These are phyloP conservation scores for Argya squamiceps DNA, from an alignment of 2,797 vertebrate species.

Conservation along the genomic window DNA sequence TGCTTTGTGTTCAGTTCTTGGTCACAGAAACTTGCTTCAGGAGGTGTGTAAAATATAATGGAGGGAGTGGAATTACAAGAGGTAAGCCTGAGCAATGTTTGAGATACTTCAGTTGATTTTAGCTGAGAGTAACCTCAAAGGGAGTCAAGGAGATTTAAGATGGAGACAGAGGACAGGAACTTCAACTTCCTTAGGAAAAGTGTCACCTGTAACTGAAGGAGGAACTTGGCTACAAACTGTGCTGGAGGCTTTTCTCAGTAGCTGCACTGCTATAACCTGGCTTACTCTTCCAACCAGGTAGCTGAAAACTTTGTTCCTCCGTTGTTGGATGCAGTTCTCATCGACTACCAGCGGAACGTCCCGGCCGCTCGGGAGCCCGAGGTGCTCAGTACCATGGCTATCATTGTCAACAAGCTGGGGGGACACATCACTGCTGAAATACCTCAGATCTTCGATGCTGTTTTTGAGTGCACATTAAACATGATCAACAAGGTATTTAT, in stretches of 20 bases:
- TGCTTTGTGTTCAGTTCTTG: background rate
- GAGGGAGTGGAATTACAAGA: background rate
- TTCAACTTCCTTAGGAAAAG: background rate
- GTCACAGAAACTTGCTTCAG: background rate
- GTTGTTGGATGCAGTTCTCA: slow-evolving; percentile 93
- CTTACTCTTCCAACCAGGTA: slow-evolving; percentile 78
- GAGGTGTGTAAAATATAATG: background rate
- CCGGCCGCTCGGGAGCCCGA: slow-evolving; percentile 95
- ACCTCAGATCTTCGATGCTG: slow-evolving; percentile 97
- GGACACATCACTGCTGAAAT: slow-evolving; percentile 97
- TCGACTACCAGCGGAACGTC: slow-evolving; percentile 98
- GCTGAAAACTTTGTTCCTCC: slow-evolving; percentile 97
- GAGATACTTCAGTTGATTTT: background rate
- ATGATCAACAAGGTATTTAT: slow-evolving; percentile 95
- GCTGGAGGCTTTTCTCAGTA: background rate
- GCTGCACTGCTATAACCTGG: background rate
- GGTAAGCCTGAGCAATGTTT: background rate
- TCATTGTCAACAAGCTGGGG: slow-evolving; percentile 96
- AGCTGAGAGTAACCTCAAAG: background rate
- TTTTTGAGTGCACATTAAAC: slow-evolving; percentile 97
- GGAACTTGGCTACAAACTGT: background rate
- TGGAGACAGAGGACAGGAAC: background rate
- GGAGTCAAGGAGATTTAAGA: background rate
- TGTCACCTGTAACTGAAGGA: background rate
- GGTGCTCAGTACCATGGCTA: slow-evolving; percentile 98